Conservation (phyloP, 2,888 invertebrate species). For the Pegoplata infirma region DNA sequence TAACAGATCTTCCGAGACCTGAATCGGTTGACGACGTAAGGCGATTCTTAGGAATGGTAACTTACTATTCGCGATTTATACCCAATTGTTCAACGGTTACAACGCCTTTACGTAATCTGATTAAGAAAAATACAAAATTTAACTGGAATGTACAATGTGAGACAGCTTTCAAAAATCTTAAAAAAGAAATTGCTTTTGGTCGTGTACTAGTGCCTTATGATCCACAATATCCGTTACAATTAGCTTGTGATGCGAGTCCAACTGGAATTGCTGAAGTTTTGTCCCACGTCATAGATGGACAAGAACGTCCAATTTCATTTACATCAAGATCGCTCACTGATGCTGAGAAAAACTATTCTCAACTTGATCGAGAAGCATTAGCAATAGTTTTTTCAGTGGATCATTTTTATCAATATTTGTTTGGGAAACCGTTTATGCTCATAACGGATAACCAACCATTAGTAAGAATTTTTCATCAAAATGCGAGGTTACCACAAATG, state of each 20-base stretch:
- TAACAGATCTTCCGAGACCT: constrained; percentile 16
- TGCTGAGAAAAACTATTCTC: no score
- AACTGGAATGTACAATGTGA: constrained; percentile 51
- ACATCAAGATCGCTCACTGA: constrained; percentile 42
- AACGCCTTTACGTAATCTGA: constrained; percentile 39
- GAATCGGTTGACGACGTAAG: constrained; percentile 47
- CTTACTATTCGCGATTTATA: constrained; percentile 58
- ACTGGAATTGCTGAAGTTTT: constrained; percentile 43
- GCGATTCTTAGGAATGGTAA: constrained; percentile 53
- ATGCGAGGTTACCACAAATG: constrained; percentile 57
- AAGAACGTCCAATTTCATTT: constrained; percentile 39
- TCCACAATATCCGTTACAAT: constrained; percentile 25
- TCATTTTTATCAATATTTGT: no score
- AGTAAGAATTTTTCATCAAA: constrained; percentile 51
- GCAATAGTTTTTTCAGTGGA: no score
- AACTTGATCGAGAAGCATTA: constrained; percentile 49
- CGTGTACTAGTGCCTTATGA: constrained; percentile 47
- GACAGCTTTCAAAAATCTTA: constrained; percentile 46
- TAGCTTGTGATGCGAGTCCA: constrained; percentile 58
- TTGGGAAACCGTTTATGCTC: constrained; percentile 33
- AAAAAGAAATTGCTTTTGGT: constrained; percentile 35
- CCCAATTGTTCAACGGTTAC: constrained; percentile 48
- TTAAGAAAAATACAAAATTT: constrained; percentile 45
- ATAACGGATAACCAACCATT: constrained; percentile 53
- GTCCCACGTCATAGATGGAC: constrained; percentile 31